Conservation (phyloP, 2,888 invertebrate species). For the Stenichneumon culpator region DNA sequence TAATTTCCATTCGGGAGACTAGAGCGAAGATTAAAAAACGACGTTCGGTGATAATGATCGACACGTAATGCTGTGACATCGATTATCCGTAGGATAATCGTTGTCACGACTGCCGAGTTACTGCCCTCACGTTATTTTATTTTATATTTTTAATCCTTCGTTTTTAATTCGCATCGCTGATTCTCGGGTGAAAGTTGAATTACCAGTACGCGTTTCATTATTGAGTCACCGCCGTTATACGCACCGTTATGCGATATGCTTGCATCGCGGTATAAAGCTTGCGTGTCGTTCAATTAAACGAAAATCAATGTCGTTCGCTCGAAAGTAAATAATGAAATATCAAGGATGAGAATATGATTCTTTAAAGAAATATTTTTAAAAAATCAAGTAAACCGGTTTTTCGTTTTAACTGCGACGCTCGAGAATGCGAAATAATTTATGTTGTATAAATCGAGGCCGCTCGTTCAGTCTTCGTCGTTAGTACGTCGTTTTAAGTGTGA, state of each 20-base stretch:
- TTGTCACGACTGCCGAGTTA: neutral
- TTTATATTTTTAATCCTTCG: neutral
- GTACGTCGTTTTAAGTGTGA: no score
- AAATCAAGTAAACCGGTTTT: no score
- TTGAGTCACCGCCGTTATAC: slow-evolving; percentile 10
- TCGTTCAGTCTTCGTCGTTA: no score
- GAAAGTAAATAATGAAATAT: neutral
- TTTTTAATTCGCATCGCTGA: slow-evolving; percentile 1
- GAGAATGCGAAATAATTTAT: no score
- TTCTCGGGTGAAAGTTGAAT: slow-evolving; percentile 55
- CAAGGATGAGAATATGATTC: neutral
- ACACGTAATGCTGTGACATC: neutral
- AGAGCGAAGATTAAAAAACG: neutral
- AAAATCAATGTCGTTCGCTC: neutral
- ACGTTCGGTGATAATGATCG: neutral
- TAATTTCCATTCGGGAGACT: neutral
- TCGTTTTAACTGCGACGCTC: no score
- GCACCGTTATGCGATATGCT: neutral
- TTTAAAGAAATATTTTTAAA: no score
- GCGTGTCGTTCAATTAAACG: neutral
- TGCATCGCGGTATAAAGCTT: neutral
- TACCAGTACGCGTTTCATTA: slow-evolving; percentile 41
- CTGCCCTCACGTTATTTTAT: neutral
- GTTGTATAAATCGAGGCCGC: no score
- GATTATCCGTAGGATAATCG: neutral